phyloP scores from a whole-genome alignment of 2,888 invertebrate genomes.

The Caenorhabditis wallacei region DNA sequence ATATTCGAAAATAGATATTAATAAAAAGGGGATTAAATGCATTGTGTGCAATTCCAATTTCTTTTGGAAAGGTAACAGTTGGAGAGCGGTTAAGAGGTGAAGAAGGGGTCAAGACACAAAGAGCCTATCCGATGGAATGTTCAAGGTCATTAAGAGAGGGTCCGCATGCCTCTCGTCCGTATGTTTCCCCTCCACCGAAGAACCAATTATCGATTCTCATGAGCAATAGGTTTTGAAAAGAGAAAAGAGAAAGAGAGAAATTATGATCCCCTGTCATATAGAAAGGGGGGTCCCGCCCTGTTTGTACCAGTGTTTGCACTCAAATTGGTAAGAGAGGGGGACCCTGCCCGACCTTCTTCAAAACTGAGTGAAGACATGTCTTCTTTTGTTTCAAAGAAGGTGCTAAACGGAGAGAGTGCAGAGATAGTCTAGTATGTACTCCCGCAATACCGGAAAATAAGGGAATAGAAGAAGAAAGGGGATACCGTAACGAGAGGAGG shows the following conservation, averaged over 20 bases:
- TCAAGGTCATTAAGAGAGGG: conserved; percentile 44
- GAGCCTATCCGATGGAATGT: conserved; percentile 47
- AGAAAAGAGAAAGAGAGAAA: too few species aligned
- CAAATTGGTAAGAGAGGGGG: conserved; percentile 37
- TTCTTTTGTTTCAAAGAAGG: conserved; percentile 52
- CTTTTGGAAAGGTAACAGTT: conserved; percentile 29
- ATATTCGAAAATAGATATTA: background rate
- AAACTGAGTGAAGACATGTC: conserved; percentile 7
- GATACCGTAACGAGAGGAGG: conserved; percentile 47
- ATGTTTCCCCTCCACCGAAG: background rate
- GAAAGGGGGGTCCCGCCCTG: conserved; percentile 22
- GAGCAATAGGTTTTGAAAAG: conserved; percentile 18
- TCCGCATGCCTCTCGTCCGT: conserved; percentile 15
- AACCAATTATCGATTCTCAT: conserved; percentile 34
- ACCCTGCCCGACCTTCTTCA: conserved; percentile 50
- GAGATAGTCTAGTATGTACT: conserved; percentile 51
- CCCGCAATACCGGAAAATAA: conserved; percentile 24
- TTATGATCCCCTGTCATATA: conserved; percentile 2
- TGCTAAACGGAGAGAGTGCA: conserved; percentile 49
- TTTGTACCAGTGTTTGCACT: conserved; percentile 53
- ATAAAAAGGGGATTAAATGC: conserved; percentile 7
- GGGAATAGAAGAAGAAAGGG: conserved; percentile 26
- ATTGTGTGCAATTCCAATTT: conserved; percentile 27
- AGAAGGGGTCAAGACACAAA: conserved; percentile 30
- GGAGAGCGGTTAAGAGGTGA: conserved; percentile 27